Base-by-base conservation (phyloP, 2,888 invertebrate species). In the Pocota personata region DNA sequence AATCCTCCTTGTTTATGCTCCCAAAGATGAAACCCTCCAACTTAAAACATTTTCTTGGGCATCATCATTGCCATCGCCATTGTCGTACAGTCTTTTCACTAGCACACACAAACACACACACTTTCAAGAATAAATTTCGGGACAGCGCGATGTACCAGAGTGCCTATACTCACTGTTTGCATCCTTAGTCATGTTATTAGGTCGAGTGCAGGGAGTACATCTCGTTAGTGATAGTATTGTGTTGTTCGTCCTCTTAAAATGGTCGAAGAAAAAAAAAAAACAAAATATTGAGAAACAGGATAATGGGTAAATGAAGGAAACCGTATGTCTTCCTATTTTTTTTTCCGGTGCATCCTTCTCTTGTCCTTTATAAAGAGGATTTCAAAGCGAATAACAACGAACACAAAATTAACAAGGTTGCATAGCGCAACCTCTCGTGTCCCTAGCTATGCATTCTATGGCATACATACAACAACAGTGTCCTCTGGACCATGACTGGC, bases 121-220 rank as follows among this genome's bases (percentile, higher is more conserved):
- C 3, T 32, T 27, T 30, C 2, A 40, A 30, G 27, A 40, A 67
- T 12, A 78, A 7, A 46, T 30, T 55, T 55, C 35, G 19, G 35
- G 14, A 52, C 16, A 35, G 27, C 10, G 19, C 52, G 8, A 48
- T 27, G 27, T 57, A 30, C 24, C 16, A 10, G 12, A 24, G 46
- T 48, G 43, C 64, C 35, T 48, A 55, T 71, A 55, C 57, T n/a
- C 46, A 24, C 46, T 37, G 79, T 72, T 72, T 64, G 79, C 72
- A 72, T 80, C 80, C 64, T 67, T 32, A 73, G 73, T 73, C 80
- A 16, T 80, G 58, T 66, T 80, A 73, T 80, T 80, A 73, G 73
- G 80, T 80, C 80, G 80, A 80, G 80, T 80, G 80, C 60, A 80
- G 73, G 40, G 73, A 73, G 66, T 80, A 80, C 73, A 80, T 67